A percentile compares a stretch with the other conserved stretches of the same genome.
These are phyloP conservation scores for Arion vulgaris DNA, from an alignment of 1,140 invertebrate species.

Conservation along the genomic window DNA sequence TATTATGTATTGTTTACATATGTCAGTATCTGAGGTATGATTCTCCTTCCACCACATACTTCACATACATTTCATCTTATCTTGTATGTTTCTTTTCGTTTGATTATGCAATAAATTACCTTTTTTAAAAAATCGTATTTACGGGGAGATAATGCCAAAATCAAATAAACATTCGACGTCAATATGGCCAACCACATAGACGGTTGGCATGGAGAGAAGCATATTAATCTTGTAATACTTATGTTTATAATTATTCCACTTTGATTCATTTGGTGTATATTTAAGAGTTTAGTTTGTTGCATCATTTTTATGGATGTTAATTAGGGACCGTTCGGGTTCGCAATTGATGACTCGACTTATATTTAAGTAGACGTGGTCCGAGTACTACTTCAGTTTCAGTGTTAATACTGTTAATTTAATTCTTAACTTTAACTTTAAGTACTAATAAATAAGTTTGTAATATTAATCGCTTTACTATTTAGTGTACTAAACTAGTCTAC, in stretches of 20 bases:
- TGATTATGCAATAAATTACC: neutral
- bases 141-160: neutral
- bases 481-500: no score
- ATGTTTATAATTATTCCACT: neutral
- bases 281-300: neutral
- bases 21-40: no score
- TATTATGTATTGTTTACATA: no score
- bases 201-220: conserved; percentile 31
- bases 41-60: no score
- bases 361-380: no score
- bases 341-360: no score
- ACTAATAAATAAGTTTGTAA: no score
- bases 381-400: no score
- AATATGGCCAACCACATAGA: conserved; percentile 37
- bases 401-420: no score
- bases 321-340: neutral
- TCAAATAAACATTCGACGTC: conserved; percentile 10
- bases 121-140: neutral
- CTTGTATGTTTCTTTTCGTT: neutral
- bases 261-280: neutral
- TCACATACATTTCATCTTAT: no score
- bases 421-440: no score
- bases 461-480: no score
- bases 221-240: neutral
- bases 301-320: neutral